Base-by-base conservation (phyloP, 2,113 vertebrate genomes). In the Spea multiplicata region DNA sequence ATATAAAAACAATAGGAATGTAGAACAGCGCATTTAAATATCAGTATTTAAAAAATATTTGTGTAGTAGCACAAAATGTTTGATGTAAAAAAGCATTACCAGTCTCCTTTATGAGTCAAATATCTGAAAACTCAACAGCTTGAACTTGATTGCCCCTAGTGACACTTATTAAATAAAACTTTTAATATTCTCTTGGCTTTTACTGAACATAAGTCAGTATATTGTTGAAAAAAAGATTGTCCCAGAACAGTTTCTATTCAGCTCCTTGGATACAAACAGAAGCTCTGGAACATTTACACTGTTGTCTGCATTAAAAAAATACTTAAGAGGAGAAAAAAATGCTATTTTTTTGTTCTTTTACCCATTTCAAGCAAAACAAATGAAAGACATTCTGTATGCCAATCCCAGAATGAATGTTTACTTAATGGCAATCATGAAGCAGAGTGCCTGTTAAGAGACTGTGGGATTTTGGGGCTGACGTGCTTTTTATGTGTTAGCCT, bases 371-470 rank as follows among this genome's bases (percentile, higher is more conserved):
- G 74, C 75, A 85, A 87, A 84, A 46, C n/a, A 86, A 86, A 46
- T 77, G 48, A 66, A 59, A 65, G 74, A 74, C 81, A 85, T 77
- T 76, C 74, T 84, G 71, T 76, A 79, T 76, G 66, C 70, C 66
- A 13, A n/a, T 67, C 82, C 85, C 66, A 76, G 80, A 84, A 89
- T 64, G 66, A 82, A 88, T 74, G 7, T 0, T 73, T 78, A 70
- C 65, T 84, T 78, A 0, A 0, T 0, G 0, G 84, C 6, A 7
- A 74, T 78, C 82, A 86, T 70, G 85, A 84, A 82, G 83, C 9
- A 14, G 72, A 46, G 8, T n/a, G 81, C 81, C 85, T 89, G 83
- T 84, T 85, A 82, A 86, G 88, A 87, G 86, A 78, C 81, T 81
- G 17, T 3, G 76, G 86, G 86, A 84, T 80, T 84, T 82, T 66